Evolutionary conservation across 2,113 vertebrate genomes (phyloP), one percentile per base, ranked within the genome.

Genomic region (Cyanoliseus patagonus): DNA sequence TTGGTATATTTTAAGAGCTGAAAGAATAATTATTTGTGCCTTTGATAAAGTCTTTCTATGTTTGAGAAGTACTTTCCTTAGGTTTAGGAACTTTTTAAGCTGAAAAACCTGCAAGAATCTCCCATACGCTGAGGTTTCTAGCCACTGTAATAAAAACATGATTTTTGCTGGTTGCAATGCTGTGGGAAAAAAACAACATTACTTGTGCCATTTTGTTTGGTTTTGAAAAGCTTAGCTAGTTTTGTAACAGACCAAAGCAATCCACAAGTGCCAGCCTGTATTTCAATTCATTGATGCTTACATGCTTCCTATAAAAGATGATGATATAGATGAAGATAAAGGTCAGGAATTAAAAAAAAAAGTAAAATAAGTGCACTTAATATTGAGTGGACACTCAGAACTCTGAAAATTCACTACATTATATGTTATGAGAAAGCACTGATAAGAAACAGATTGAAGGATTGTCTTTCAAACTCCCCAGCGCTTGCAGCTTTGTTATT

Each of bases 391-490:
- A 33, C 55, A 33, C 47, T 83, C 44, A 75, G 70, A 84, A 55
- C 27, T 20, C 7, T 44, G 35, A 41, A 90, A 87, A 72, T 51
- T 51, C 57, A 66, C 51, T 66, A 47, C 2, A 0, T 39, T 23
- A 62, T 14, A 46, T 3, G 4, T 44, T 72, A 72, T 9, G 10
- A 80, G n/a, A 75, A 80, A 72, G 23, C 27, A 30, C 44, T 46
- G 1, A 0, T 42, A 70, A 59, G 27, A 63, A 44, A 49, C 6
- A 39, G 47, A 81, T 0, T 37, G 20, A 62, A 57, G 17, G 41
- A 83, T 2, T 49, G 30, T 25, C 57, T 33, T 51, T 55, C 41
- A 39, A 84, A 57, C 47, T 33, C 46, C 41, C 55, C 57, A 81
- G 1, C 20, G 22, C 30, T 81, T 75, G 49, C 6, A 33, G 20